A percentile compares a stretch with the other conserved stretches of the same genome.
Evolutionary conservation across 1,140 invertebrate species (phyloP).

Genomic region (Spodoptera litura): DNA sequence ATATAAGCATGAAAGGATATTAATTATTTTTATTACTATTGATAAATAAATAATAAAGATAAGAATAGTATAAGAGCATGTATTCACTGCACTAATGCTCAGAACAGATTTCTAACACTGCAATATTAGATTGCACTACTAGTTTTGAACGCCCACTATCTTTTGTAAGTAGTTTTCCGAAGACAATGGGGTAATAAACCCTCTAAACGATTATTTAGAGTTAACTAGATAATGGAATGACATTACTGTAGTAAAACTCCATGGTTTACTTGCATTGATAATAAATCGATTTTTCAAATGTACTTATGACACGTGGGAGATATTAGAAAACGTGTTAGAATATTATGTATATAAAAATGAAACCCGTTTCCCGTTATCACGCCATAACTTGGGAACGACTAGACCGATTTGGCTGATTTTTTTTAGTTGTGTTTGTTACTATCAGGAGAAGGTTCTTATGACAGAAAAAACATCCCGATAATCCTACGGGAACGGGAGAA

Average conservation of each 20-base stretch:
- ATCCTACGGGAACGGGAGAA: too few species aligned
- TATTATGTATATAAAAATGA: too few species aligned
- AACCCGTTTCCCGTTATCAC: too few species aligned
- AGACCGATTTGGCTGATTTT: too few species aligned
- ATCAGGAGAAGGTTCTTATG: too few species aligned
- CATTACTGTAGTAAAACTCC: not conserved
- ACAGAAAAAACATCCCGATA: too few species aligned
- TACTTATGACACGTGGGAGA: too few species aligned
- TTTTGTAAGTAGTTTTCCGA: not conserved
- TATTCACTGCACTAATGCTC: not conserved
- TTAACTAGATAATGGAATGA: not conserved
- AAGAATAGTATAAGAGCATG: not conserved
- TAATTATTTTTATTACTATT: slow-evolving; percentile 10
- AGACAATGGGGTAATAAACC: slow-evolving; percentile 26
- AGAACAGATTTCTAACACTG: not conserved
- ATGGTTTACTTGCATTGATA: not conserved
- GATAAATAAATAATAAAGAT: slow-evolving; percentile 2
- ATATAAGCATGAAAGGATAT: not conserved
- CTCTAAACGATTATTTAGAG: slow-evolving; percentile 1
- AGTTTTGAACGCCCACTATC: not conserved
- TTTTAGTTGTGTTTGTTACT: too few species aligned
- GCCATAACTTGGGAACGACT: too few species aligned
- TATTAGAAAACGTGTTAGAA: too few species aligned
- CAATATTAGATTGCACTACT: too few species aligned
- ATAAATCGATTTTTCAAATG: not conserved